phyloP scores from a whole-genome alignment of 1,140 invertebrate species.

The Thalassaphorura encarpata region DNA sequence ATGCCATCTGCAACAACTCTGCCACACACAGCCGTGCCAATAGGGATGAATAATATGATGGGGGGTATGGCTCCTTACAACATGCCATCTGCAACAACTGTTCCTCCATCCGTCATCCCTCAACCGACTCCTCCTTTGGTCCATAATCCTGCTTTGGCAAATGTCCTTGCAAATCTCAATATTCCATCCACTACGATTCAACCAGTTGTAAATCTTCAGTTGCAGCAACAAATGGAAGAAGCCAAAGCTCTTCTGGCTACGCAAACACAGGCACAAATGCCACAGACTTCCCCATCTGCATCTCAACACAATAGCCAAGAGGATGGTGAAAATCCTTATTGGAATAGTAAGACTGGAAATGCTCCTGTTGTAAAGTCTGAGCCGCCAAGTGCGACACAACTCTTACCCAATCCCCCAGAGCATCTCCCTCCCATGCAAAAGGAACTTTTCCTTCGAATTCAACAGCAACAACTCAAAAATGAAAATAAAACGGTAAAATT shows the following conservation, averaged over 20 bases:
- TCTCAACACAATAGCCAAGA: background rate
- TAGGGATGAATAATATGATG: no score
- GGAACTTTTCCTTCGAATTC: constrained; percentile 56
- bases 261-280: background rate
- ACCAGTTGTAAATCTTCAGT: background rate
- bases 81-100: background rate
- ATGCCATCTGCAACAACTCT: background rate
- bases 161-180: constrained; percentile 14
- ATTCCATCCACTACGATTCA: constrained; percentile 14
- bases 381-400: no score
- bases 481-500: constrained; percentile 35
- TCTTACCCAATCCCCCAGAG: constrained; percentile 11
- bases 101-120: background rate
- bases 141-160: constrained; percentile 22
- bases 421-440: constrained; percentile 55
- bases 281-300: background rate
- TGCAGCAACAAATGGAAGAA: background rate
- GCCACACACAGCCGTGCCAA: background rate
- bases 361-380: background rate
- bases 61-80: background rate
- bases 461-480: constrained; percentile 52
- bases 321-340: no score
- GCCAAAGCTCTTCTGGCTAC: background rate
- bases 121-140: constrained; percentile 11
- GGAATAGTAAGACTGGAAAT: no score